Evolutionary conservation across 2,888 invertebrate genomes (phyloP).

Genomic region (Orthonevra nobilis): DNA sequence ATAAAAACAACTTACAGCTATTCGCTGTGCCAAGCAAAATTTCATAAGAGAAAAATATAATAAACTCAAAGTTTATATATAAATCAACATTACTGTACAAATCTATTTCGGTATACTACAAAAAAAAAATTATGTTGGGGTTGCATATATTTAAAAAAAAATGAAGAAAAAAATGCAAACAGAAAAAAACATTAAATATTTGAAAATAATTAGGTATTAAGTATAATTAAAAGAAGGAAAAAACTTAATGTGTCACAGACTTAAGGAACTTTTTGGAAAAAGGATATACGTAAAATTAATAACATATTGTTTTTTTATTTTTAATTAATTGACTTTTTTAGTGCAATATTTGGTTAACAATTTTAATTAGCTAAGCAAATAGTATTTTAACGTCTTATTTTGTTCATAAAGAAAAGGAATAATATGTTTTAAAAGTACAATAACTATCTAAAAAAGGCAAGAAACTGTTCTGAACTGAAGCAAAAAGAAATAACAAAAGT

Average conservation of each 20-base stretch:
- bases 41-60: slow-evolving; percentile 69
- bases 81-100: slow-evolving; percentile 65
- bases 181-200: slow-evolving; percentile 55
- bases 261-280: slow-evolving; percentile 75
- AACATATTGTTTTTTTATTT: slow-evolving; percentile 43
- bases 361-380: slow-evolving; percentile 58
- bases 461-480: slow-evolving; percentile 67
- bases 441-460: too few relatives aligned
- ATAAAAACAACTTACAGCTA: slow-evolving; percentile 53
- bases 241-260: slow-evolving; percentile 71
- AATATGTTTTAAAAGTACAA: too few relatives aligned
- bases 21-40: slow-evolving; percentile 72
- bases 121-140: slow-evolving; percentile 62
- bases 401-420: slow-evolving; percentile 35
- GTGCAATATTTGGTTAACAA: slow-evolving; percentile 63
- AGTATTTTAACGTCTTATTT: too few relatives aligned
- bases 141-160: slow-evolving; percentile 59
- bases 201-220: too few relatives aligned
- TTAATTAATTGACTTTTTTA: slow-evolving; percentile 51
- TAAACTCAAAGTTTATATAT: slow-evolving; percentile 46
- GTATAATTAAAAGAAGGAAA: slow-evolving; percentile 57
- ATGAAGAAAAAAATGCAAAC: slow-evolving; percentile 23
- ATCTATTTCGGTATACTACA: slow-evolving; percentile 64
- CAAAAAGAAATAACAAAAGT: slow-evolving; percentile 12
- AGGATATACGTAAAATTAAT: slow-evolving; percentile 70